Evolutionary conservation across 2,888 invertebrate species (phyloP).

Genomic region (Bhutanitis thaidina): DNA sequence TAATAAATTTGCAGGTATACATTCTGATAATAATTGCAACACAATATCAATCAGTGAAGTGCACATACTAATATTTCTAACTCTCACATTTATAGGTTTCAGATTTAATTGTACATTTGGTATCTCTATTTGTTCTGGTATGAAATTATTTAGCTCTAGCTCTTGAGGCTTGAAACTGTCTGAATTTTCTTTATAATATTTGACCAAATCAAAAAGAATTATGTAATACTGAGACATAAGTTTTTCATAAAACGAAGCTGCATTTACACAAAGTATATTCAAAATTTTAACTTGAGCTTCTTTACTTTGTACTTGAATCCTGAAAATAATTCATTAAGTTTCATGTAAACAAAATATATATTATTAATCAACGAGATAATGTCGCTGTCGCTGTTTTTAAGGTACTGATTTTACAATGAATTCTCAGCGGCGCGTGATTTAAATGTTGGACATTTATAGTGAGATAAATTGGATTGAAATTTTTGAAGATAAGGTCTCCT

Average conservation of each 20-base stretch:
- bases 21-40: slow-evolving; percentile 57
- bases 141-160: slow-evolving; percentile 63
- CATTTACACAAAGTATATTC: slow-evolving; percentile 70
- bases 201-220: slow-evolving; percentile 57
- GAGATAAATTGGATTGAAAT: too few species aligned
- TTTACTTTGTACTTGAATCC: slow-evolving; percentile 72
- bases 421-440: too few species aligned
- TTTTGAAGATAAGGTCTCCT: too few species aligned
- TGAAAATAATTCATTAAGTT: too few species aligned
- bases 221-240: slow-evolving; percentile 70
- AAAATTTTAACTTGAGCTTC: slow-evolving; percentile 79
- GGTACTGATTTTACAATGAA: too few species aligned
- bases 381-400: too few species aligned
- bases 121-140: slow-evolving; percentile 54
- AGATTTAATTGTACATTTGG: slow-evolving; percentile 60
- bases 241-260: slow-evolving; percentile 69
- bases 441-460: too few species aligned
- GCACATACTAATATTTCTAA: slow-evolving; percentile 52
- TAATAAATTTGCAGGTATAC: slow-evolving; percentile 50
- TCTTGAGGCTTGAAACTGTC: slow-evolving; percentile 23
- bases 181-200: slow-evolving; percentile 54
- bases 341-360: too few species aligned
- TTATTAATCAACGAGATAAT: too few species aligned
- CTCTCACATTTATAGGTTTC: slow-evolving; percentile 58
- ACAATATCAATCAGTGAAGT: slow-evolving; percentile 52